phyloP scores from a whole-genome alignment of 37 sponge, comb jelly and placozoan genomes.

The Halichondria panicea region DNA sequence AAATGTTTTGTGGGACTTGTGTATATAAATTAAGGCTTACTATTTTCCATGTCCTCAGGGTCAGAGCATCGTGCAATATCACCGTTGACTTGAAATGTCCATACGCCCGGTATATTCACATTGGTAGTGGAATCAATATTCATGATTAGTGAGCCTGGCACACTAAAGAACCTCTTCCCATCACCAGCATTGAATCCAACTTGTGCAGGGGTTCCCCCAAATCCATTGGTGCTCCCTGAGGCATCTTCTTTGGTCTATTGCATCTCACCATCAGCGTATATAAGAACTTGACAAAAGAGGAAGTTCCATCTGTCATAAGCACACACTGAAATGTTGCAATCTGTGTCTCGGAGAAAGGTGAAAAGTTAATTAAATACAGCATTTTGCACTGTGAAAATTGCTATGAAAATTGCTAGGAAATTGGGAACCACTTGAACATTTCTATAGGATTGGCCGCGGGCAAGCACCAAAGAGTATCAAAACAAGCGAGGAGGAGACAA shows the following conservation, averaged over 20 bases:
- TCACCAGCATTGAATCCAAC: conserved; percentile 30
- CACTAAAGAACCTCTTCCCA: background rate
- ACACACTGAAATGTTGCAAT: conserved; percentile 45
- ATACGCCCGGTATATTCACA: background rate
- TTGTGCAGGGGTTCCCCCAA: conserved; percentile 35
- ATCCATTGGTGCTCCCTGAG: conserved; percentile 13
- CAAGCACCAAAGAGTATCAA: no score
- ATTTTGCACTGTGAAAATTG: background rate
- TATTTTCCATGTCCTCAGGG: no score
- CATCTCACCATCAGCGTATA: conserved; percentile 43
- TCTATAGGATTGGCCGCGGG: no score
- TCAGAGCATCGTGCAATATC: background rate
- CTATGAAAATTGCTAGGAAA: no score
- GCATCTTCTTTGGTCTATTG: conserved; percentile 48
- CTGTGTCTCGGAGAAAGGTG: background rate
- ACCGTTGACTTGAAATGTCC: conserved; percentile 1
- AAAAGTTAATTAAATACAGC: background rate
- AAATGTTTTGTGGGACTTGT: no score
- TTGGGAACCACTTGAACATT: no score
- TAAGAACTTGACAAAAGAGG: conserved; percentile 33
- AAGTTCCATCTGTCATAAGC: conserved; percentile 19
- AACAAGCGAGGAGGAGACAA: no score
- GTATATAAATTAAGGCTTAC: no score
- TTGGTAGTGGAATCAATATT: conserved; percentile 6
- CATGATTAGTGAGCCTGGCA: conserved; percentile 7